These are phyloP conservation scores for Eidolon helvum DNA, from an alignment of 2,113 vertebrate species.

Conservation along the genomic window DNA sequence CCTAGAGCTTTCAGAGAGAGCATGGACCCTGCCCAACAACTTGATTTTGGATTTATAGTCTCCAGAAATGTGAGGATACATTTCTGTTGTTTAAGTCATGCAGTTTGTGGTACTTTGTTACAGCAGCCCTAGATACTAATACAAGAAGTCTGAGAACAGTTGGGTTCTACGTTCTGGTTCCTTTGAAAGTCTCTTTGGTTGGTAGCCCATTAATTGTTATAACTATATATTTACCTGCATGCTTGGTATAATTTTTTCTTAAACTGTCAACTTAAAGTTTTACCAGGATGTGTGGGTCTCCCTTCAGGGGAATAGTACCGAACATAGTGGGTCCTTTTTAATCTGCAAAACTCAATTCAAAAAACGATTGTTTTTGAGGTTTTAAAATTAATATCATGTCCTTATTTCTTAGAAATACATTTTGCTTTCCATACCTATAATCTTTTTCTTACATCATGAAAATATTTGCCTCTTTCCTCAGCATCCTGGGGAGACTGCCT, in stretches of 20 bases:
- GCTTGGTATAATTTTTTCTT: neutral
- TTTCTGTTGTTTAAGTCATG: neutral
- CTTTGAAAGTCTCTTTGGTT: neutral
- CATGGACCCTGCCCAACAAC: neutral
- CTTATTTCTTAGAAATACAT: neutral
- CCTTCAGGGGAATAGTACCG: neutral
- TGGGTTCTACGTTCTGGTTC: neutral
- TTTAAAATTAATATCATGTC: neutral
- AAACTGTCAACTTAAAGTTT: neutral
- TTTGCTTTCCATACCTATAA: neutral
- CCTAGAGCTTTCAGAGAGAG: neutral
- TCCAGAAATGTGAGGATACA: neutral
- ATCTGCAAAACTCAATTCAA: neutral
- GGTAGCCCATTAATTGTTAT: neutral
- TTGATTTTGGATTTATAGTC: neutral
- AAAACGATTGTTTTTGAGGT: neutral
- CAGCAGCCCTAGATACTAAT: neutral
- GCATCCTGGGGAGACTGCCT: neutral
- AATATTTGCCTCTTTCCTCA: neutral
- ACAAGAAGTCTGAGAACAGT: neutral
- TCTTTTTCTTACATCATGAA: neutral
- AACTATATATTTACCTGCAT: neutral
- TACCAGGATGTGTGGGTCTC: neutral
- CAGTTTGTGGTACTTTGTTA: neutral
- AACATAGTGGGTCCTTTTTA: neutral